These are phyloP conservation scores for Vultur gryphus DNA, from an alignment of 2,797 vertebrate genomes.

Conservation along the genomic window DNA sequence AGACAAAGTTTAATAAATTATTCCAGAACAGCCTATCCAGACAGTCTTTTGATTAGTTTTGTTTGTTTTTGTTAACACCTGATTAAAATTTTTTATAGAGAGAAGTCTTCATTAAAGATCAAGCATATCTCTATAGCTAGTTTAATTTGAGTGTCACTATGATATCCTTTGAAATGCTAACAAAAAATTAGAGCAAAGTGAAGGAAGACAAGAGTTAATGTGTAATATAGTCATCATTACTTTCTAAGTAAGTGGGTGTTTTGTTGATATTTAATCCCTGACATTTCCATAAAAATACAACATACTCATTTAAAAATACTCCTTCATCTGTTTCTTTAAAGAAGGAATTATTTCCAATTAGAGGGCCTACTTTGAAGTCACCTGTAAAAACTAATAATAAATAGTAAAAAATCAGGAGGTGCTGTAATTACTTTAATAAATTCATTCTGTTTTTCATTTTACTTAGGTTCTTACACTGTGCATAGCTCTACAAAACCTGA, in stretches of 20 bases:
- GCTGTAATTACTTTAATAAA: not conserved
- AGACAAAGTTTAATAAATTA: not conserved
- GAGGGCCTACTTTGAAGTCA: not conserved
- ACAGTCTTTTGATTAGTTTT: not conserved
- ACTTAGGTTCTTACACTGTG: not conserved
- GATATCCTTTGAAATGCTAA: conserved; percentile 16
- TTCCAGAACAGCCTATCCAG: not conserved
- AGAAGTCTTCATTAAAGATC: conserved; percentile 6
- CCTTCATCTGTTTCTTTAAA: not conserved
- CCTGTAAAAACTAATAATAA: not conserved
- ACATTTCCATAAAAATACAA: not conserved
- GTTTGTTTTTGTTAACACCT: not conserved
- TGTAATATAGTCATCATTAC: not conserved
- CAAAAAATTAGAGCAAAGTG: not conserved
- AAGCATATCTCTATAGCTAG: not conserved
- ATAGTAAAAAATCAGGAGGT: not conserved
- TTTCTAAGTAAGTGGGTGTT: not conserved
- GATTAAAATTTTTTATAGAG: not conserved
- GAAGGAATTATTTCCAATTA: not conserved
- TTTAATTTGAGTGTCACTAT: not conserved
- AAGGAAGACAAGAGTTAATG: not conserved
- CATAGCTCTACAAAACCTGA: not conserved
- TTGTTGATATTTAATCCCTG: not conserved
- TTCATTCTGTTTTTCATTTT: not conserved
- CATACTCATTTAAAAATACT: not conserved